phyloP scores from a whole-genome alignment of 1,140 invertebrate genomes.

The Hylyphantes graminicola region DNA sequence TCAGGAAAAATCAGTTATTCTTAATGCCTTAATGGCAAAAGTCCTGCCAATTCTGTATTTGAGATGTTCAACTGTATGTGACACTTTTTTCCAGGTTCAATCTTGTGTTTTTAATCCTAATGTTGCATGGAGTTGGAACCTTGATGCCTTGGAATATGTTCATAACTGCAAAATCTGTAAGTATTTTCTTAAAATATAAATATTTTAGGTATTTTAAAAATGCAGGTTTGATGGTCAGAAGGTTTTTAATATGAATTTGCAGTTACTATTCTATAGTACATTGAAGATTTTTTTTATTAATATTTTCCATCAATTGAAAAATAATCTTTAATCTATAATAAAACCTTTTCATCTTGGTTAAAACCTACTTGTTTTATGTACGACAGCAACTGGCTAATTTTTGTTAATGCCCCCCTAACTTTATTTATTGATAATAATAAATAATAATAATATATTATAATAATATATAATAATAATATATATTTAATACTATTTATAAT shows the following conservation, averaged over 20 bases:
- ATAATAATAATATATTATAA: too few species aligned
- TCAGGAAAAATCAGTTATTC: not conserved
- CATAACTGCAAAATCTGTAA: slow-evolving; percentile 90
- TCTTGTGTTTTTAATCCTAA: slow-evolving; percentile 88
- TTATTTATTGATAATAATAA: too few species aligned
- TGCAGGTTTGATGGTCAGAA: not conserved
- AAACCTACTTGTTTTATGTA: not conserved
- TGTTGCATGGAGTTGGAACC: slow-evolving; percentile 95
- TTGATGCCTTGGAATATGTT: slow-evolving; percentile 99
- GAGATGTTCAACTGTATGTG: slow-evolving; percentile 43
- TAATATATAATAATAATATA: too few species aligned
- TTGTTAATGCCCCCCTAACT: not conserved
- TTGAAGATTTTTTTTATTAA: not conserved
- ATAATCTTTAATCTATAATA: too few species aligned
- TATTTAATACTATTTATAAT: too few species aligned
- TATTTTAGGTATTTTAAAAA: not conserved
- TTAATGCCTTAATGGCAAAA: not conserved
- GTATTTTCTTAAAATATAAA: slow-evolving; percentile 64
- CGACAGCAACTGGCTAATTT: not conserved
- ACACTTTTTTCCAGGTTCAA: slow-evolving; percentile 73
- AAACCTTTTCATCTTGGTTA: too few species aligned
- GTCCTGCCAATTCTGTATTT: not conserved
- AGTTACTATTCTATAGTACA: not conserved
- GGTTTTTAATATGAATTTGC: not conserved
- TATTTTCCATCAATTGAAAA: too few species aligned